These are phyloP conservation scores for Eilema sororculum DNA, from an alignment of 2,888 invertebrate genomes.

Conservation along the genomic window DNA sequence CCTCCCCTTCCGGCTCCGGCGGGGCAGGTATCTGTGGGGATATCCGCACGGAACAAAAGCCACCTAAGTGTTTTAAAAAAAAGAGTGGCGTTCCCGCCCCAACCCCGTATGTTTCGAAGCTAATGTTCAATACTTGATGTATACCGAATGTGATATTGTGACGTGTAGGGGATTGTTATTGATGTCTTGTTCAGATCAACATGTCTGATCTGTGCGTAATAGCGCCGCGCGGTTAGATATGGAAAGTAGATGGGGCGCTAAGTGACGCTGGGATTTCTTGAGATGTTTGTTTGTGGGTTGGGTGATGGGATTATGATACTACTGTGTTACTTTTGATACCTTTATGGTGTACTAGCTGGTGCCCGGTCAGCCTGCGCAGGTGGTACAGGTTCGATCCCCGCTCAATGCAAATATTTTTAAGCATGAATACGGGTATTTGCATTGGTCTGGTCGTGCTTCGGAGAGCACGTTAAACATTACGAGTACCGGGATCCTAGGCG, in stretches of 20 bases:
- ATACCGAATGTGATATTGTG: constrained; percentile 80
- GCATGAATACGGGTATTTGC: no score
- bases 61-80: neutral
- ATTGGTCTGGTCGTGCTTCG: no score
- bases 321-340: neutral
- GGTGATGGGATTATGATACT: neutral
- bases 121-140: constrained; percentile 84
- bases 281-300: neutral
- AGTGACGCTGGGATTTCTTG: constrained; percentile 17
- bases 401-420: no score
- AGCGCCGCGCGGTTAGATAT: constrained; percentile 45
- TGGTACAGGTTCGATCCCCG: no score
- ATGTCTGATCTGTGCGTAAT: constrained; percentile 67
- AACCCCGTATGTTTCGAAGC: constrained; percentile 60
- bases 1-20: no score
- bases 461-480: no score
- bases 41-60: no score
- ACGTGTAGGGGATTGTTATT: constrained; percentile 66
- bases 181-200: constrained; percentile 82
- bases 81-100: constrained; percentile 13
- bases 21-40: no score
- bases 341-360: no score
- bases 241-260: constrained; percentile 27
- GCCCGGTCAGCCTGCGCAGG: no score
- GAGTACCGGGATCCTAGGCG: no score